Conservation (phyloP, 2,113 vertebrate species). For the Scortum barcoo region DNA sequence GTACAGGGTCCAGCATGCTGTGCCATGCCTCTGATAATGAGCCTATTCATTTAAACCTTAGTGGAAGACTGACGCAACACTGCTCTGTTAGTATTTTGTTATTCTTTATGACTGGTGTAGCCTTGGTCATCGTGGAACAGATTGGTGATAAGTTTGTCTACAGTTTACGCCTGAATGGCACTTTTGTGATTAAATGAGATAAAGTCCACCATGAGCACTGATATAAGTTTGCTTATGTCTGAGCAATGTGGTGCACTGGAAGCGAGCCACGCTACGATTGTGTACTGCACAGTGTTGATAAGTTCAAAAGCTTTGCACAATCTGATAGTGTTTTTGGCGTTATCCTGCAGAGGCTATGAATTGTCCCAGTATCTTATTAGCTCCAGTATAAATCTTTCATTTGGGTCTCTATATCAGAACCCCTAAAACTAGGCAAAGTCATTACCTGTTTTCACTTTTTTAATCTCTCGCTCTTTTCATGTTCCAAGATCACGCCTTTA, state of each 20-base stretch:
- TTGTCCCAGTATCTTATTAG: constrained; percentile 49
- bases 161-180: constrained; percentile 5
- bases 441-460: constrained; percentile 65
- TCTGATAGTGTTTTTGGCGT: constrained; percentile 34
- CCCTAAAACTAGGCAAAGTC: constrained; percentile 63
- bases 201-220: constrained; percentile 35
- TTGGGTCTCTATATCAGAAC: constrained; percentile 48
- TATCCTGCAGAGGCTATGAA: constrained; percentile 41
- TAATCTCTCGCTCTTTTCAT: constrained; percentile 63
- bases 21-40: neutral
- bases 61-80: neutral
- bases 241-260: constrained; percentile 22
- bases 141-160: neutral
- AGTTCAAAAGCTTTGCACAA: constrained; percentile 36
- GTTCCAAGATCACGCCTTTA: constrained; percentile 63
- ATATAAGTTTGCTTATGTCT: constrained; percentile 56
- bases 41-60: constrained; percentile 21
- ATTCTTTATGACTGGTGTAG: constrained; percentile 26
- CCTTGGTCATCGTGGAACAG: constrained; percentile 15
- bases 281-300: constrained; percentile 54
- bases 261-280: constrained; percentile 36
- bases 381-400: constrained; percentile 66
- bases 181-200: constrained; percentile 36
- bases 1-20: no score
- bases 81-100: constrained; percentile 13